Evolutionary conservation across 2,888 invertebrate genomes (phyloP).

Genomic region (Bursaphelenchus okinawaensis): DNA sequence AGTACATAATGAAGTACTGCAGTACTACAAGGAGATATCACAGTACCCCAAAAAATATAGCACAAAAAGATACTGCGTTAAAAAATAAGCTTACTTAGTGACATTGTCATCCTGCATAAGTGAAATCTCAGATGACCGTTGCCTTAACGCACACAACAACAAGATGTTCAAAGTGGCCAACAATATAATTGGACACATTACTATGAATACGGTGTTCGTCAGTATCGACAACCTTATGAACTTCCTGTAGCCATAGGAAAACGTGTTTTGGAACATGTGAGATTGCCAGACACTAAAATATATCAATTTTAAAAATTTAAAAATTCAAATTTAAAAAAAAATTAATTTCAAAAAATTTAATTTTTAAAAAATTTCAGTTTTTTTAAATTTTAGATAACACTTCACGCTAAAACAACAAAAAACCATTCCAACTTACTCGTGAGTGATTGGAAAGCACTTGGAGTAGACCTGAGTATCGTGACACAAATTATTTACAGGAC

Average conservation of each 20-base stretch:
- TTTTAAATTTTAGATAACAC: too few species aligned
- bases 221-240: conserved; percentile 32
- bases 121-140: conserved; percentile 30
- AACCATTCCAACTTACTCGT: conserved; percentile 37
- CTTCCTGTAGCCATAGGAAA: conserved; percentile 34
- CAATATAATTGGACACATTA: conserved; percentile 52
- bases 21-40: too few species aligned
- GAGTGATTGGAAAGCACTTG: conserved; percentile 41
- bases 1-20: too few species aligned
- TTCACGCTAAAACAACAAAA: not conserved
- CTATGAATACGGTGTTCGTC: conserved; percentile 35
- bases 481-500: conserved; percentile 43
- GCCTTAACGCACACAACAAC: conserved; percentile 43
- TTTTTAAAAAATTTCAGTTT: not conserved
- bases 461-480: conserved; percentile 46
- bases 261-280: conserved; percentile 46
- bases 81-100: conserved; percentile 15
- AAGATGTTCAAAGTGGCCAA: conserved; percentile 48
- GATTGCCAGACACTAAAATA: conserved; percentile 40
- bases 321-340: conserved; percentile 2
- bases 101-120: conserved; percentile 19
- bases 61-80: too few species aligned
- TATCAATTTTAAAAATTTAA: conserved; percentile 13
- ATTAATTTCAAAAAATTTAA: conserved; percentile 9
- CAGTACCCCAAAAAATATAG: too few species aligned